Evolutionary conservation across 2,888 invertebrate species (phyloP).

Genomic region (Cremastobaeus sp.): DNA sequence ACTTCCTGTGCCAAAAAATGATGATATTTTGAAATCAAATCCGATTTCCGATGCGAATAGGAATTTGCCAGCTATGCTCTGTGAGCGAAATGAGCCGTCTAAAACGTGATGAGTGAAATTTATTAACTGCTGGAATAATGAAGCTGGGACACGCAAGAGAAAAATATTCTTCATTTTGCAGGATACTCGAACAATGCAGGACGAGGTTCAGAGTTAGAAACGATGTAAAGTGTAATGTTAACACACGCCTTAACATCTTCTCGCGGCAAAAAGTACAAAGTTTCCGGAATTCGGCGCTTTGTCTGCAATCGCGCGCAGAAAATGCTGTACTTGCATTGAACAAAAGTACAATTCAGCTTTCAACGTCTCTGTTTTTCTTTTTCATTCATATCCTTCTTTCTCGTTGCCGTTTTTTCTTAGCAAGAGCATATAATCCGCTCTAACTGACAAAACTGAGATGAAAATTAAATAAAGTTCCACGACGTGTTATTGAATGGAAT

Average conservation of each 20-base stretch:
- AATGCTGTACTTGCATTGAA: constrained; percentile 32
- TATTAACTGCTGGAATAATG: too few relatives aligned
- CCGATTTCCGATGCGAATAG: too few relatives aligned
- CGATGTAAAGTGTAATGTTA: constrained; percentile 26
- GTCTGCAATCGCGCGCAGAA: constrained; percentile 34
- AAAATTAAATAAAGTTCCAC: constrained; percentile 43
- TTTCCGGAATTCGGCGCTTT: constrained; percentile 40
- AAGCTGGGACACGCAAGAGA: too few relatives aligned
- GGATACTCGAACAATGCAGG: constrained; percentile 6
- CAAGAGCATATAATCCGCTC: constrained; percentile 6
- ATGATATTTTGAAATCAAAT: too few relatives aligned
- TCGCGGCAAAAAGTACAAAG: constrained; percentile 33
- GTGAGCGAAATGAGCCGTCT: too few relatives aligned
- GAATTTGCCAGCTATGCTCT: too few relatives aligned
- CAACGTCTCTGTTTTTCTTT: background rate
- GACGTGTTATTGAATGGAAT: constrained; percentile 46
- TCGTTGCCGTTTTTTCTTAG: constrained; percentile 2
- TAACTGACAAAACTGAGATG: constrained; percentile 42
- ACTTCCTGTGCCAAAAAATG: too few relatives aligned
- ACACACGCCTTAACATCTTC: constrained; percentile 36
- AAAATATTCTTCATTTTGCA: constrained; percentile 1
- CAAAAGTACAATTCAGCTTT: constrained; percentile 32
- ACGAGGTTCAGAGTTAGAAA: constrained; percentile 19
- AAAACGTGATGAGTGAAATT: too few relatives aligned
- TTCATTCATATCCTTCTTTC: background rate